Percentiles rank a stretch among this genome's conserved stretches.
Conservation (phyloP, 2,888 invertebrate species). For the Erebia palarica region DNA sequence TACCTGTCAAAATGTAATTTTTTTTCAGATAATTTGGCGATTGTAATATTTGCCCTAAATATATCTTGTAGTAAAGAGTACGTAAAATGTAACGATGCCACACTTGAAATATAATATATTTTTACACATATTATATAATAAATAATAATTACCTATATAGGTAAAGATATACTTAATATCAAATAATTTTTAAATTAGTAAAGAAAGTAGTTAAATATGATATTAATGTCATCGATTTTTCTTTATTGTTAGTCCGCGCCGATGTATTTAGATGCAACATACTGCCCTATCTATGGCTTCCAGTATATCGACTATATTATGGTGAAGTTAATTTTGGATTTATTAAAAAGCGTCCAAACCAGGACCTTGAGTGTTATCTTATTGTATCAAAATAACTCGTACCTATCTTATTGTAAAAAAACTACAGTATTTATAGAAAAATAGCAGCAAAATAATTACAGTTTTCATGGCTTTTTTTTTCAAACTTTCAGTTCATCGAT, state of each 20-base stretch:
- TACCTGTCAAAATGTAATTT: too few relatives aligned
- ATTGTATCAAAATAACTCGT: background rate
- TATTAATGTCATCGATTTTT: background rate
- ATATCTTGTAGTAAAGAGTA: background rate
- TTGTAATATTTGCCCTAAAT: background rate
- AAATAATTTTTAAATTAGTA: background rate
- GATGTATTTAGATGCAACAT: constrained; percentile 28
- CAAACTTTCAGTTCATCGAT: too few relatives aligned
- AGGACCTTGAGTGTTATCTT: background rate
- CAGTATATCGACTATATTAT: constrained; percentile 35
- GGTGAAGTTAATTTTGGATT: constrained; percentile 17
- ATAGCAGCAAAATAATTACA: too few relatives aligned
- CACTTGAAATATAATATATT: constrained; percentile 9
- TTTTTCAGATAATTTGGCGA: too few relatives aligned
- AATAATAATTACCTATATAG: background rate
- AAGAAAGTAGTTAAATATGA: background rate
- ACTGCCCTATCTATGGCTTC: constrained; percentile 50
- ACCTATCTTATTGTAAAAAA: background rate
- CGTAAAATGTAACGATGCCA: constrained; percentile 4
- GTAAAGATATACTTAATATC: background rate
- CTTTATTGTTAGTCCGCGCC: background rate
- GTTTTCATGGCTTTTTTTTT: too few relatives aligned
- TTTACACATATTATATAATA: background rate
- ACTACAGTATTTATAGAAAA: too few relatives aligned
- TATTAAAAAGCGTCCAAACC: background rate